These are phyloP conservation scores for Drosophila ercepeae DNA, from an alignment of 1,140 invertebrate species.

Conservation along the genomic window DNA sequence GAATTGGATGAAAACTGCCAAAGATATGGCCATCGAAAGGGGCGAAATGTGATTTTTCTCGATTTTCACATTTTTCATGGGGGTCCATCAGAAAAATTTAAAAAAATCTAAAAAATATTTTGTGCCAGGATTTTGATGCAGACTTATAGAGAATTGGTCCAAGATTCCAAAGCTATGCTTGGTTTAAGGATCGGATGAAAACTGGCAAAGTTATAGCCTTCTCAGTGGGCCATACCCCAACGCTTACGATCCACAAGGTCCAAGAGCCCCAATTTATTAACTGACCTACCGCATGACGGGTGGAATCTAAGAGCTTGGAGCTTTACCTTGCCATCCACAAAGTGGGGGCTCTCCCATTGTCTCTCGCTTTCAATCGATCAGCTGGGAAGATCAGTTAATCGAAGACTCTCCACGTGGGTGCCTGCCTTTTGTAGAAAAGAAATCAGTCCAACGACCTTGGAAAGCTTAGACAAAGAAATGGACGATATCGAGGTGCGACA, in stretches of 20 bases:
- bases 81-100: too few species aligned
- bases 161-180: too few species aligned
- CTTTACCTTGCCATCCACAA: neutral
- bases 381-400: conserved; percentile 18
- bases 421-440: neutral
- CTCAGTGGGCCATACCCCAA: too few species aligned
- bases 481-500: conserved; percentile 30
- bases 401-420: conserved; percentile 18
- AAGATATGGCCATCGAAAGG: too few species aligned
- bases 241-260: neutral
- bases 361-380: neutral
- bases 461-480: neutral
- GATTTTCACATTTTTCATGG: too few species aligned
- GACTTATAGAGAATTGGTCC: too few species aligned
- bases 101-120: too few species aligned
- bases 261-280: neutral
- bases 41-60: too few species aligned
- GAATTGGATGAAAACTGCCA: too few species aligned
- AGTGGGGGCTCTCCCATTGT: neutral
- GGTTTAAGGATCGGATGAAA: too few species aligned
- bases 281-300: neutral
- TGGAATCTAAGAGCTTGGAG: neutral
- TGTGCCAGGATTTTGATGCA: too few species aligned
- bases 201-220: too few species aligned
- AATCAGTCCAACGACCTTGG: neutral